Evolutionary conservation across 2,797 vertebrate genomes (phyloP), one percentile per base, ranked within the genome.

Genomic region (Lates japonicus): DNA sequence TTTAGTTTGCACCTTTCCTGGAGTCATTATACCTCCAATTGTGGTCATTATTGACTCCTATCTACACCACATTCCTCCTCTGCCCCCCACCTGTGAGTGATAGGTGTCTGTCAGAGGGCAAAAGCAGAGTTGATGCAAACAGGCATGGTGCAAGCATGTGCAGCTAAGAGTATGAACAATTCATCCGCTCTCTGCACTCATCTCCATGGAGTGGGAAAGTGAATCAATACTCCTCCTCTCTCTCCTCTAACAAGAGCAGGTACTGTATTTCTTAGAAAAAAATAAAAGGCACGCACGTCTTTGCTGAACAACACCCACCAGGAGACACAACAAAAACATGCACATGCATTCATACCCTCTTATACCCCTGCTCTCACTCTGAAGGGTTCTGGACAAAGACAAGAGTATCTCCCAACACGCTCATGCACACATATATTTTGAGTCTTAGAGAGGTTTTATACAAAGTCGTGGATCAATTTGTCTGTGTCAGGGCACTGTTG

Each of bases 381-480:
- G 16, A 68, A 55, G n/a, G 55, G n/a, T 29, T 70, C 51, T 42
- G 62, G 25, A 78, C 48, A 72, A 68, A 70, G 58, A 63, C 70
- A 58, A 41, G 14, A 35, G 20, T 17, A 39, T 41, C n/a, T 60
- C n/a, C 20, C 68, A 60, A 51, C 14, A 61, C 55, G 51, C 55
- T 5, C 67, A 64, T 20, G 35, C 65, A 33, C 13, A 5, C 59
- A 68, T 17, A 61, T 70, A 62, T 70, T 65, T 75, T 77, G 31
- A 60, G 4, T 83, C 68, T 35, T 11, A 12, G 41, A 35, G 67
- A 60, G 17, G 42, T 81, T 81, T 71, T 70, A 79, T 63, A 75
- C 19, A 68, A 79, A 82, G 42, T 66, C 29, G 33, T 4, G 67
- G 80, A 90, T 91, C 85, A 83, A 90, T 90, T 83, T 1, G 33